phyloP scores from a whole-genome alignment of 2,888 invertebrate species.

The Sinohyriopsis cumingii region DNA sequence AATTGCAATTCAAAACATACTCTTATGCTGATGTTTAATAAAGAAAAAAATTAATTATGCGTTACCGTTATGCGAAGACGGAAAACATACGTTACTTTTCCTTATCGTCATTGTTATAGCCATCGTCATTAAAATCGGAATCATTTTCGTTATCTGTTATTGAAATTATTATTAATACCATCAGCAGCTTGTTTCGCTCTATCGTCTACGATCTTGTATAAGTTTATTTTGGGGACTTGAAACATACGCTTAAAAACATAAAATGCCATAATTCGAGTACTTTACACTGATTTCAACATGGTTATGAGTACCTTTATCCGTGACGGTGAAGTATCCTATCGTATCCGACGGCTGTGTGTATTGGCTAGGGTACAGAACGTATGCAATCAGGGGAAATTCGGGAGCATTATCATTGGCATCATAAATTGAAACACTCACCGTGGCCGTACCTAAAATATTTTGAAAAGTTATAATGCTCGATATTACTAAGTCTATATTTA shows the following conservation, averaged over 20 bases:
- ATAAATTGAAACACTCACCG: slow-evolving; percentile 16
- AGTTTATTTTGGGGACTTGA: neutral
- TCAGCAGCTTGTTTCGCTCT: too few species aligned
- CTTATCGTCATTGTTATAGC: too few species aligned
- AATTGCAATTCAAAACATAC: too few species aligned
- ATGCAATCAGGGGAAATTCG: slow-evolving; percentile 11
- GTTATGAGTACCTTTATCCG: slow-evolving; percentile 16
- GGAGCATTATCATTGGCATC: slow-evolving; percentile 32
- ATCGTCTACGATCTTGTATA: neutral
- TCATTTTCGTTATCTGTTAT: too few species aligned
- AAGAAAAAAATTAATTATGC: neutral
- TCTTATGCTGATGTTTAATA: too few species aligned
- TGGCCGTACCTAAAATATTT: slow-evolving; percentile 11
- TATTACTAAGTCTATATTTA: too few species aligned
- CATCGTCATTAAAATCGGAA: too few species aligned
- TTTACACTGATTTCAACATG: too few species aligned
- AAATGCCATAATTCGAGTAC: too few species aligned
- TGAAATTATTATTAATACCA: too few species aligned
- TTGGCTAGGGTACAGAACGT: slow-evolving; percentile 15
- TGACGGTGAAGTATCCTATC: slow-evolving; percentile 2
- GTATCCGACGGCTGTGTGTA: slow-evolving; percentile 5
- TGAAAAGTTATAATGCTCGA: too few species aligned
- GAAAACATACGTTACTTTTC: too few species aligned
- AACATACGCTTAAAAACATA: neutral
- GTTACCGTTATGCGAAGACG: neutral